Conservation (phyloP, 2,888 invertebrate species). For the Trimorus sp. region DNA sequence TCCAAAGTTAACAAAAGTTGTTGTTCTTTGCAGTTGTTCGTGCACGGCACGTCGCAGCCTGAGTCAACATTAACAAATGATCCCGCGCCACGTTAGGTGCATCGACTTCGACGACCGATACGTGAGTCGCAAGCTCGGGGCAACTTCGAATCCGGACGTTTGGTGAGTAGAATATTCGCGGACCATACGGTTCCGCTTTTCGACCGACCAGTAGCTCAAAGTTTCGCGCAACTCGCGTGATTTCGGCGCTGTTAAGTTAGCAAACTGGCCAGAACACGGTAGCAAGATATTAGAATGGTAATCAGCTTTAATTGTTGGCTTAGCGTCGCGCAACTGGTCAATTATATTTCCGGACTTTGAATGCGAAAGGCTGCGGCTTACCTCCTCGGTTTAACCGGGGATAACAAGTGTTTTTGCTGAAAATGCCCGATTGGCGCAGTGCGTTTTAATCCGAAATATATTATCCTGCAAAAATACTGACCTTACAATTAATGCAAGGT, state of each 20-base stretch:
- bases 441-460: no score
- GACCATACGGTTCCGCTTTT: background rate
- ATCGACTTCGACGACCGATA: constrained; percentile 47
- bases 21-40: constrained; percentile 59
- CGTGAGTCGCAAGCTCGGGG: constrained; percentile 40
- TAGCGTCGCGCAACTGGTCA: background rate
- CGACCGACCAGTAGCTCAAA: background rate
- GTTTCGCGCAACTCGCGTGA: background rate
- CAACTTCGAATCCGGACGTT: constrained; percentile 6
- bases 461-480: no score
- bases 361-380: background rate
- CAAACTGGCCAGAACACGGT: constrained; percentile 6
- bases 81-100: constrained; percentile 38
- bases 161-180: constrained; percentile 20
- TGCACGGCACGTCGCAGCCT: constrained; percentile 41
- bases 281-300: constrained; percentile 13
- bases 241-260: constrained; percentile 4
- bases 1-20: constrained; percentile 40
- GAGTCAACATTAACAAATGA: constrained; percentile 64
- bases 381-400: background rate
- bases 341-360: background rate
- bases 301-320: constrained; percentile 14
- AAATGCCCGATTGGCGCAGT: no score
- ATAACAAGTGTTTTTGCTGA: constrained; percentile 2
- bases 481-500: no score